Percentiles rank a stretch among this genome's conserved stretches.
Evolutionary conservation across 1,140 invertebrate genomes (phyloP).

Genomic region (Lucilia cuprina): DNA sequence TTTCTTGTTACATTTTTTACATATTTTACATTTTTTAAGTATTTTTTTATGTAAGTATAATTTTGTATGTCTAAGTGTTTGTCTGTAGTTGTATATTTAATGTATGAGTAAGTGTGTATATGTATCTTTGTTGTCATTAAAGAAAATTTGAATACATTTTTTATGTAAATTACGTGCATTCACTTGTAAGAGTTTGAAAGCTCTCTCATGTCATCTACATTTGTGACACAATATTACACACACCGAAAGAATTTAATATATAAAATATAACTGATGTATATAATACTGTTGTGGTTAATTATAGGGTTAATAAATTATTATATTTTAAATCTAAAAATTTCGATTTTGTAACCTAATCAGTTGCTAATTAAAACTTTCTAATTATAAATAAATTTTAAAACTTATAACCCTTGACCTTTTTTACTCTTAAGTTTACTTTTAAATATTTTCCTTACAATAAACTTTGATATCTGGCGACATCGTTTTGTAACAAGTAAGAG

Average conservation of each 20-base stretch:
- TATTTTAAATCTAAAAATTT: no score
- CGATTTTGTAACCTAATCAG: no score
- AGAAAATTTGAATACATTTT: neutral
- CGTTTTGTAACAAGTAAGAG: no score
- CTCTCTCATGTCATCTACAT: neutral
- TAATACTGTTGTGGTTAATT: neutral
- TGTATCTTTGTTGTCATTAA: neutral
- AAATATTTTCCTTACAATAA: no score
- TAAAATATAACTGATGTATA: neutral
- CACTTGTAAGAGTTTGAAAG: slow-evolving; percentile 6
- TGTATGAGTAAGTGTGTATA: neutral
- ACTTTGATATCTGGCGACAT: no score
- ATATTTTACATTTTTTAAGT: neutral
- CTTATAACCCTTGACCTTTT: no score
- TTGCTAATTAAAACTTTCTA: no score
- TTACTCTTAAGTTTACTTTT: no score
- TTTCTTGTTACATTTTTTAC: neutral
- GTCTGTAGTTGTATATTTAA: neutral
- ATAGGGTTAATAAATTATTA: no score
- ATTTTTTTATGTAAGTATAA: neutral
- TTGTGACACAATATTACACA: neutral
- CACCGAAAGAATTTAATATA: no score
- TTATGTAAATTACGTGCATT: neutral
- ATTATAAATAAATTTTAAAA: no score
- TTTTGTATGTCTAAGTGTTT: neutral